These are phyloP conservation scores for Agrotis exclamationis DNA, from an alignment of 2,888 invertebrate species.

Conservation along the genomic window DNA sequence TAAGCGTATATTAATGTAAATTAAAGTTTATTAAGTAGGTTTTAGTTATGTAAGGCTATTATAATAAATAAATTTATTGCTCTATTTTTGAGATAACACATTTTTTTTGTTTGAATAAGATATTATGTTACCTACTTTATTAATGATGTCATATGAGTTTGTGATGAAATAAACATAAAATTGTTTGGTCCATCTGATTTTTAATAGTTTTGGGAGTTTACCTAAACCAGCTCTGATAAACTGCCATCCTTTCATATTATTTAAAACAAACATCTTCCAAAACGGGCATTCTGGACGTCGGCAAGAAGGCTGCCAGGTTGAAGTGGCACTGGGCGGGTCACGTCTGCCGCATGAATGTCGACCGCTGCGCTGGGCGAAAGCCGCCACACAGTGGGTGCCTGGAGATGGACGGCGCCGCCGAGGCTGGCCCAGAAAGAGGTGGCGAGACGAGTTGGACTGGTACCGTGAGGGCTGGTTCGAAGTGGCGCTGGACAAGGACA, in stretches of 20 bases:
- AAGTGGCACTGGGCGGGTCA: too few relatives aligned
- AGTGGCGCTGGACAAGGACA: too few relatives aligned
- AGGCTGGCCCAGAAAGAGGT: too few relatives aligned
- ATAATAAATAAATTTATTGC: slow-evolving; percentile 74
- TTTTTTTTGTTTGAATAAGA: slow-evolving; percentile 71
- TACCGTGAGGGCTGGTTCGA: too few relatives aligned
- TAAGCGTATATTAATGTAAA: slow-evolving; percentile 77
- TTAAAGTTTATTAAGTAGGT: slow-evolving; percentile 76
- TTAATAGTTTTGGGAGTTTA: slow-evolving; percentile 10
- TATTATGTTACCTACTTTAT: slow-evolving; percentile 75
- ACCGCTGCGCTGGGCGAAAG: too few relatives aligned
- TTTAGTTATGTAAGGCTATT: slow-evolving; percentile 78
- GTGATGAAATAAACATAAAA: slow-evolving; percentile 87
- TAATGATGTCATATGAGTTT: slow-evolving; percentile 77
- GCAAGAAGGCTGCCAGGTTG: too few relatives aligned
- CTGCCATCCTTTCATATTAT: background rate
- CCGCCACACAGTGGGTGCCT: too few relatives aligned
- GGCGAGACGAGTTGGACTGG: too few relatives aligned
- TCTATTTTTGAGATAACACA: slow-evolving; percentile 75
- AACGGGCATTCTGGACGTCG: too few relatives aligned
- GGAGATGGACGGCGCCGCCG: too few relatives aligned
- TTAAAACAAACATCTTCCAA: background rate
- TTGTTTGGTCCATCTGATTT: slow-evolving; percentile 78
- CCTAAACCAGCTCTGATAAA: background rate
- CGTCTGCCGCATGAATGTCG: too few relatives aligned